Conservation (phyloP, 2,888 invertebrate species). For the Congeria kusceri region DNA sequence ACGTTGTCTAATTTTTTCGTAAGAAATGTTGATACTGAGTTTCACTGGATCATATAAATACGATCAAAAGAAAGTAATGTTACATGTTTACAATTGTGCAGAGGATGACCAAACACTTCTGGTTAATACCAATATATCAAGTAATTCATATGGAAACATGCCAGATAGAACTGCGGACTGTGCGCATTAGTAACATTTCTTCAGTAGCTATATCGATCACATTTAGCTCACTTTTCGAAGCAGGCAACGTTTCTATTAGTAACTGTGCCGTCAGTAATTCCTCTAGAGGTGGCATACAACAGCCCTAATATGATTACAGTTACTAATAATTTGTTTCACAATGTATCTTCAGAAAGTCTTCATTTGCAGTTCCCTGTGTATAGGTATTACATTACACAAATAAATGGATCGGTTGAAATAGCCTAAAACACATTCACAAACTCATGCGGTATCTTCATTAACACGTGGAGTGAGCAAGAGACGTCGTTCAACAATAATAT, state of each 20-base stretch:
- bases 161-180: not conserved
- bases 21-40: not conserved
- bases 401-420: slow-evolving; percentile 10
- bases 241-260: slow-evolving; percentile 11
- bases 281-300: not conserved
- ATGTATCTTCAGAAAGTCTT: not conserved
- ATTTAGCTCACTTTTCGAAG: not conserved
- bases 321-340: slow-evolving; percentile 1
- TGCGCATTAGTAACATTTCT: not conserved
- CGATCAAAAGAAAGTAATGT: slow-evolving; percentile 12
- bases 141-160: slow-evolving; percentile 7
- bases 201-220: not conserved
- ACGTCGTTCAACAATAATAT: slow-evolving; percentile 47
- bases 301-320: not conserved
- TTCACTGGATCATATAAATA: slow-evolving; percentile 1
- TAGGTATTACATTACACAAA: not conserved
- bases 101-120: slow-evolving; percentile 1
- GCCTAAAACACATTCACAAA: slow-evolving; percentile 35
- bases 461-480: slow-evolving; percentile 21
- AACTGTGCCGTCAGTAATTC: slow-evolving; percentile 2
- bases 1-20: not conserved
- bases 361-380: not conserved
- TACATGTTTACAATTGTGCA: too few species aligned
- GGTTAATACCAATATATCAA: not conserved
- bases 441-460: slow-evolving; percentile 19